phyloP scores from a whole-genome alignment of 2,113 vertebrate genomes.

The Asarcornis scutulata region DNA sequence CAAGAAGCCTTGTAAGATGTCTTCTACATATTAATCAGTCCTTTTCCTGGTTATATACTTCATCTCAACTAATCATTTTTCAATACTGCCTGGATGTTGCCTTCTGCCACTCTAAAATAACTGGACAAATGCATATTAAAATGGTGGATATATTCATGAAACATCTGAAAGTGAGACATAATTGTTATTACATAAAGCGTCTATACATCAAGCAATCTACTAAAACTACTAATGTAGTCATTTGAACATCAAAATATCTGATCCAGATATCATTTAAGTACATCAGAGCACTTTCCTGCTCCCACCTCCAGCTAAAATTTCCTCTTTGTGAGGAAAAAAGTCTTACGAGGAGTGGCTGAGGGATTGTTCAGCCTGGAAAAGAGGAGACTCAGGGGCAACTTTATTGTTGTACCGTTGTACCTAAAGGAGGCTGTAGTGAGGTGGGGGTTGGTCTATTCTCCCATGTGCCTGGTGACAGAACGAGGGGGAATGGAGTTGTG shows the following conservation, averaged over 20 bases:
- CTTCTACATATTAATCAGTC: not conserved
- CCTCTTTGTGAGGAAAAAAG: not conserved
- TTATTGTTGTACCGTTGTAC: no score
- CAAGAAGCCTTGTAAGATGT: rapidly evolving
- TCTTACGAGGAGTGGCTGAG: no score
- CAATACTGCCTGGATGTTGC: not conserved
- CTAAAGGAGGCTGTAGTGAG: no score
- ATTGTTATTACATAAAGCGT: not conserved
- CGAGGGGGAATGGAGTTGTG: no score
- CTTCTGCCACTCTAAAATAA: not conserved
- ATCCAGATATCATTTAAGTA: not conserved
- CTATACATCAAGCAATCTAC: not conserved
- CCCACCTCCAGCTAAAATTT: not conserved
- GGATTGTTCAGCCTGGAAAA: no score
- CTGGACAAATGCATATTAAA: not conserved
- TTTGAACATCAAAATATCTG: not conserved
- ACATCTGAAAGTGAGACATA: not conserved
- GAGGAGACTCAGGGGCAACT: no score
- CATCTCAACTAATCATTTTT: not conserved
- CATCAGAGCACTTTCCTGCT: not conserved
- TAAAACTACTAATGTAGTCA: no score
- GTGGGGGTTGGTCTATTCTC: no score
- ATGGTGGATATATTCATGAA: not conserved
- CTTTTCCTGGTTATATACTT: not conserved
- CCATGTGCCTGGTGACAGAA: no score